Evolutionary conservation across 1,140 invertebrate genomes (phyloP).

Genomic region (Wasmannia auropunctata): DNA sequence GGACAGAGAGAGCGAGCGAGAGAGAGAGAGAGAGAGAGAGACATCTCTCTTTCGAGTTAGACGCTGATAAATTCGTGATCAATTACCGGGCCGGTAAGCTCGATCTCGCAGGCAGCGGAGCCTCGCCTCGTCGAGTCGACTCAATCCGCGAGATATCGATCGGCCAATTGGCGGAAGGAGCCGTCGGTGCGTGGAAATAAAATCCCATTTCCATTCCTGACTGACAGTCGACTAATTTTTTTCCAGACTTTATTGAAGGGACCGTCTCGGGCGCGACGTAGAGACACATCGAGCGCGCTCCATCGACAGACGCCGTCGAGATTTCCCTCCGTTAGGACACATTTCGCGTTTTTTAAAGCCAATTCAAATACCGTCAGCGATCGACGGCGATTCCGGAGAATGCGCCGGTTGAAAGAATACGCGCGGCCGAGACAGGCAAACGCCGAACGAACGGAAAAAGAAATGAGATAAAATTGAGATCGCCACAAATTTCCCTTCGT

Average conservation of each 20-base stretch:
- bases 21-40: neutral
- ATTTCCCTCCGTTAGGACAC: constrained; percentile 41
- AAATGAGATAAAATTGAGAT: constrained; percentile 23
- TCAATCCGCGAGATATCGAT: constrained; percentile 60
- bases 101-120: constrained; percentile 47
- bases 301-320: constrained; percentile 55
- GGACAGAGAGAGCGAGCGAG: neutral
- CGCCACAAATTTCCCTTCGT: constrained; percentile 3
- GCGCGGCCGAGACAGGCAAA: neutral
- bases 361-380: constrained; percentile 35
- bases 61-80: constrained; percentile 56
- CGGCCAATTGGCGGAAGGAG: constrained; percentile 58
- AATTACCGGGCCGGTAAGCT: constrained; percentile 43
- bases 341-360: constrained; percentile 35
- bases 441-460: neutral
- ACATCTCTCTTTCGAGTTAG: constrained; percentile 29
- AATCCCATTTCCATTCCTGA: constrained; percentile 53
- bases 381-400: constrained; percentile 1
- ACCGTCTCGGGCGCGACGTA: constrained; percentile 52
- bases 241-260: constrained; percentile 55
- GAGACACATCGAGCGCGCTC: constrained; percentile 33
- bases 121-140: constrained; percentile 65
- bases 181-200: constrained; percentile 56
- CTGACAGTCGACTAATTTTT: constrained; percentile 61
- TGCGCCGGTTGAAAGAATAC: neutral